phyloP scores from a whole-genome alignment of 2,113 vertebrate genomes.

The Glareola pratincola region DNA sequence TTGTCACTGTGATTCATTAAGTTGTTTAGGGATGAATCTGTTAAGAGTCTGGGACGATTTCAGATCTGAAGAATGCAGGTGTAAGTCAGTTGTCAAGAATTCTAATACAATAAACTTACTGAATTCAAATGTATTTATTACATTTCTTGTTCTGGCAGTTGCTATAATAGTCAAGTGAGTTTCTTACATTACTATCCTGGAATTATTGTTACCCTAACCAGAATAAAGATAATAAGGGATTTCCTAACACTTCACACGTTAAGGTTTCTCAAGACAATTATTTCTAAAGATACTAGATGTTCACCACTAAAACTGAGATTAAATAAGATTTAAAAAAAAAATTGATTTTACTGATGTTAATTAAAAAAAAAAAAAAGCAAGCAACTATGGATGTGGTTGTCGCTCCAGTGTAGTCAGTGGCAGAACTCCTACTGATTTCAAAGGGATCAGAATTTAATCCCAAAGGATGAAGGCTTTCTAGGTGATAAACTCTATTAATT shows the following conservation, averaged over 20 bases:
- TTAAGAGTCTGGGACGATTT: neutral
- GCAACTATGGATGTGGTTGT: neutral
- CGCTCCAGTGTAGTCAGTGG: neutral
- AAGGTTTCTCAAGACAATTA: neutral
- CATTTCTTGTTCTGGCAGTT: neutral
- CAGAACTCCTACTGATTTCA: neutral
- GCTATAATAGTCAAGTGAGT: neutral
- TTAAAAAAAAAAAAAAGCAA: neutral
- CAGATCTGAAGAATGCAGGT: neutral
- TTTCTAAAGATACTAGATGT: neutral
- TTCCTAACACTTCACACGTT: neutral
- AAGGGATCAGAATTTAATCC: neutral
- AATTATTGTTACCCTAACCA: neutral
- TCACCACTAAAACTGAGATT: neutral
- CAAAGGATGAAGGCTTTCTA: neutral
- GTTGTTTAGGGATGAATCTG: neutral
- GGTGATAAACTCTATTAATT: neutral
- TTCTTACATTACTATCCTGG: neutral
- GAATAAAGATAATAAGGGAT: neutral
- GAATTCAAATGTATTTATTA: neutral
- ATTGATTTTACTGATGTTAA: neutral
- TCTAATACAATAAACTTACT: neutral
- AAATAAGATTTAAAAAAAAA: neutral
- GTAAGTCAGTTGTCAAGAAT: neutral
- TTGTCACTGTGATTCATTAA: neutral